Base-by-base conservation (phyloP, 2,113 vertebrate genomes). In the Pica pica region DNA sequence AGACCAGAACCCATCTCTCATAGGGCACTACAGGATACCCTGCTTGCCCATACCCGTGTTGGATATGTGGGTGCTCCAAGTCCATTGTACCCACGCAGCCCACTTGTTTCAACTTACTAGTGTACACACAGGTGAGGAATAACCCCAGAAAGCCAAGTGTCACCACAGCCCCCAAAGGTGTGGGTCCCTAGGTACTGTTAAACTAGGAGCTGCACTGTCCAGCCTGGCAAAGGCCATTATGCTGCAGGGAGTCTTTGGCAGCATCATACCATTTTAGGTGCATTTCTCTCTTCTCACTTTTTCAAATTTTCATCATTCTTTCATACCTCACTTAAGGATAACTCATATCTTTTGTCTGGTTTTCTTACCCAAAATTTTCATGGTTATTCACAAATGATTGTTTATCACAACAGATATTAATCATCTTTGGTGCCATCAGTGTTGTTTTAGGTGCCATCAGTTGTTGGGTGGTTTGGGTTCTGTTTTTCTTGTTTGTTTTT, bases 101-200 rank as follows among this genome's bases (percentile, higher is more conserved):
- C 7, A 13, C 31, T 74, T 44, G 16, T 18, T 78, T 27, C 7
- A 42, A 10, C 33, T 64, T 44, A 8, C 10, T 33, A 9, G 9
- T 11, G 33, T 15, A 16, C 22, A 26, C 13, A n/a, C 2, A 55
- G 18, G 7, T 27, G 53, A 37, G 49, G 19, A 63, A 71, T 24
- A 15, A 0, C 0, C 4, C 8, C 7, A 30, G 21, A 47, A 68
- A 6, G 5, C 20, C 39, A 53, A 44, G 19, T 9, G 10, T 7
- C 8, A 18, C 10, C 13, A 21, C 28, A 68, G 22, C 5, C 22
- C 16, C 23, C 8, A 52, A 3, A 87, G 21, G 6, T 28, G 44
- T 55, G 27, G 7, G 11, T 41, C 16, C 8, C 4, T 7, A 3
- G 2, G 0, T 52, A 19, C 17, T 47, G 5, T 74, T 33, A 26